These are phyloP conservation scores for Steatornis caripensis DNA, from an alignment of 2,113 vertebrate species.

Conservation along the genomic window DNA sequence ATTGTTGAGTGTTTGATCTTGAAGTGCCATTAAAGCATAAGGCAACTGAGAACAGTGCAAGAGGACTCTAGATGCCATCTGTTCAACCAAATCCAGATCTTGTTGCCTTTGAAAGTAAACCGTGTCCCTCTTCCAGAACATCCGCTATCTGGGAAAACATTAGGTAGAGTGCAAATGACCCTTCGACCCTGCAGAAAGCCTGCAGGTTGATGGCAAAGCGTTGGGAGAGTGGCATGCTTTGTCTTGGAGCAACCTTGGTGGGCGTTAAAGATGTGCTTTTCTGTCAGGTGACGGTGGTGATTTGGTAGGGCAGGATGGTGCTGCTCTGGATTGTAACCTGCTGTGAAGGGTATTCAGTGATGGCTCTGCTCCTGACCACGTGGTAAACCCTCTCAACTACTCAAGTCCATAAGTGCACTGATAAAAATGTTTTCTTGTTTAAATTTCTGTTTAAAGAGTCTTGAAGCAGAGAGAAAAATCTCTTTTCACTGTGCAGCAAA, in stretches of 20 bases:
- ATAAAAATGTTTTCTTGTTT: neutral
- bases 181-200: neutral
- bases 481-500: neutral
- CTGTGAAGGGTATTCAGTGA: neutral
- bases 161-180: neutral
- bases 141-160: neutral
- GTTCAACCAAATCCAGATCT: neutral
- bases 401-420: neutral
- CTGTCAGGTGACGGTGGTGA: neutral
- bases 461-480: neutral
- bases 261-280: neutral
- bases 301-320: neutral
- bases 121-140: neutral
- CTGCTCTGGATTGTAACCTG: neutral
- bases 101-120: neutral
- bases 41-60: neutral
- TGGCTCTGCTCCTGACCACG: neutral
- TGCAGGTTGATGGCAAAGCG: neutral
- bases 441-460: neutral
- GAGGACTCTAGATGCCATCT: neutral
- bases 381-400: neutral
- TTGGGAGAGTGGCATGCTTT: neutral
- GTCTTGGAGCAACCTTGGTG: neutral
- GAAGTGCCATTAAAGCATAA: neutral
- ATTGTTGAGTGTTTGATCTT: neutral